Percentiles rank a stretch among this genome's conserved stretches.
Evolutionary conservation across 2,797 vertebrate genomes (phyloP).

Genomic region (Acipenser ruthenus): DNA sequence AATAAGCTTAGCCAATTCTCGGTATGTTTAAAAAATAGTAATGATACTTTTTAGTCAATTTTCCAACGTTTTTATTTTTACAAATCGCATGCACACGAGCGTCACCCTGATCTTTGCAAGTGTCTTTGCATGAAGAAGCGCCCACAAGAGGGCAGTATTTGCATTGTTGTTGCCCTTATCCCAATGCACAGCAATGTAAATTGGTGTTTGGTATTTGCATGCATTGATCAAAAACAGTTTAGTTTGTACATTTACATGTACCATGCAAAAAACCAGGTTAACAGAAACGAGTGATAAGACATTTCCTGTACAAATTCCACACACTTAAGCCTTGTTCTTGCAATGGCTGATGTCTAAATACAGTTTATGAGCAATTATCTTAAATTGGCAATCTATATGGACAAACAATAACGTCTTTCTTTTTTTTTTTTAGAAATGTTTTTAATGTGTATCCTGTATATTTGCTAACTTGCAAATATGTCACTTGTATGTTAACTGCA

Average conservation of each 20-base stretch:
- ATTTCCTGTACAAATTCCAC: conserved; percentile 37
- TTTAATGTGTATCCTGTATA: conserved; percentile 32
- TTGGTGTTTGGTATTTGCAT: conserved; percentile 57
- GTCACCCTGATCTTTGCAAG: too few species aligned
- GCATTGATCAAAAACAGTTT: conserved; percentile 59
- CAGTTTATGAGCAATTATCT: conserved; percentile 46
- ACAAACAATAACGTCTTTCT: conserved; percentile 38
- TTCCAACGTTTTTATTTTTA: too few species aligned
- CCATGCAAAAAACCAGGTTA: conserved; percentile 54
- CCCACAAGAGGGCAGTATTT: conserved; percentile 96
- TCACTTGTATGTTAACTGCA: conserved; percentile 26
- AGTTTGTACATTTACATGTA: conserved; percentile 60
- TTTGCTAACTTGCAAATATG: conserved; percentile 27
- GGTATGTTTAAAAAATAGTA: too few species aligned
- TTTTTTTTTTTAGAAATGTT: conserved; percentile 25
- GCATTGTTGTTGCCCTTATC: conserved; percentile 55
- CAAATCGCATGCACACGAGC: too few species aligned
- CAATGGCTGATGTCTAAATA: conserved; percentile 28
- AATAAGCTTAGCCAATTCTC: too few species aligned
- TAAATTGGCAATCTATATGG: conserved; percentile 39
- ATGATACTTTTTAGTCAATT: too few species aligned
- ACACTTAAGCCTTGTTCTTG: conserved; percentile 29
- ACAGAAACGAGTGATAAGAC: conserved; percentile 56
- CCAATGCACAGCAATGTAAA: conserved; percentile 47
- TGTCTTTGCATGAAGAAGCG: background rate